Conservation (phyloP, 2,888 invertebrate genomes). For the Odontothrips loti region DNA sequence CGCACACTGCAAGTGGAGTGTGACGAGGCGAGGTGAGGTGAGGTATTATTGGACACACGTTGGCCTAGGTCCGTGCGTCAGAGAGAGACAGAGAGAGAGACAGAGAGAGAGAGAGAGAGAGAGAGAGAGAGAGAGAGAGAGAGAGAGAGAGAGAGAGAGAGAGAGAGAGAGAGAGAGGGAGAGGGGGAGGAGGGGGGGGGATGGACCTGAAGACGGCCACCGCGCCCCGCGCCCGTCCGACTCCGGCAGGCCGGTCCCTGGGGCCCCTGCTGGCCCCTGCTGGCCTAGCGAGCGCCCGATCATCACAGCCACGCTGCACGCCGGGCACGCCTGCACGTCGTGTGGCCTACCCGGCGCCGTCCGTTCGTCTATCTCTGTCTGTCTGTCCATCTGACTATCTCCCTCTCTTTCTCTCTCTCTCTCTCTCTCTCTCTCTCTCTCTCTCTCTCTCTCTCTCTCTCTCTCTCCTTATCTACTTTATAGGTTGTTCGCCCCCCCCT, state of each 20-base stretch:
- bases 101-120: too few relatives aligned
- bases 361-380: not conserved
- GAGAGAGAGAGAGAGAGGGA: not conserved
- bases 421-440: not conserved
- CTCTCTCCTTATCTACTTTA: not conserved
- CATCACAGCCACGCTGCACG: not conserved
- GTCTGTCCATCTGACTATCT: not conserved
- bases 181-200: not conserved
- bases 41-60: too few relatives aligned
- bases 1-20: too few relatives aligned
- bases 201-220: not conserved
- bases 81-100: too few relatives aligned
- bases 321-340: not conserved
- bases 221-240: not conserved
- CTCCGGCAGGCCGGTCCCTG: not conserved
- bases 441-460: not conserved
- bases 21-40: too few relatives aligned
- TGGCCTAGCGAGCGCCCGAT: not conserved
- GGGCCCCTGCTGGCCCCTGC: not conserved
- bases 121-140: too few relatives aligned
- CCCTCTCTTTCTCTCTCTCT: not conserved
- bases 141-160: not conserved
- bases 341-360: not conserved
- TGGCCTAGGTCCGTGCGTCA: too few relatives aligned
- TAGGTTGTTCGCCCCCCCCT: too few relatives aligned